A percentile compares a stretch with the other conserved stretches of the same genome.
Conservation (phyloP, 2,113 vertebrate genomes). For the Pachycephala philippinensis region DNA sequence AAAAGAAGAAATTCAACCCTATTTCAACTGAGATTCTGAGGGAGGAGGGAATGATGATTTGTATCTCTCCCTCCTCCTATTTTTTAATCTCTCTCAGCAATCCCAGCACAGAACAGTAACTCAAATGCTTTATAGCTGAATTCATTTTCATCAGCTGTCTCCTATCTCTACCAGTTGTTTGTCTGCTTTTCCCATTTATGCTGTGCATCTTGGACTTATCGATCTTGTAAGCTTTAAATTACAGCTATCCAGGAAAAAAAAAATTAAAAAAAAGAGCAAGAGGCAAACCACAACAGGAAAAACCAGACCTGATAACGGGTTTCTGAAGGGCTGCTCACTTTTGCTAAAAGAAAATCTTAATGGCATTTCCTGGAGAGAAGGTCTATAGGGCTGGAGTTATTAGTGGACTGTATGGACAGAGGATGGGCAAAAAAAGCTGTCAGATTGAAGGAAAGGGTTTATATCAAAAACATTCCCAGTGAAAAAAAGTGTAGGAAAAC, state of each 20-base stretch:
- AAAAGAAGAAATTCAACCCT: background rate
- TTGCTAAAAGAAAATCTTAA: background rate
- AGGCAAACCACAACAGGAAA: background rate
- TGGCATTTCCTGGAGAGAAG: background rate
- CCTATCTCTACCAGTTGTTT: slow-evolving; percentile 23
- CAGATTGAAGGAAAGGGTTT: background rate
- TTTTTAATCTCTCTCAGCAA: background rate
- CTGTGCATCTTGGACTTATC: background rate
- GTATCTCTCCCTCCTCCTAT: background rate
- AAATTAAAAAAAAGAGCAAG: background rate
- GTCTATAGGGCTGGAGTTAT: background rate
- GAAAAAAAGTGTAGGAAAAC: background rate
- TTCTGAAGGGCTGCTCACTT: background rate
- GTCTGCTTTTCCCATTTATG: slow-evolving; percentile 3
- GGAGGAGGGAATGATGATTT: background rate
- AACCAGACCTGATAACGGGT: background rate
- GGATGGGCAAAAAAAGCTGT: background rate
- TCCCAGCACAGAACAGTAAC: background rate
- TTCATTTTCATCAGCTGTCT: slow-evolving; percentile 22
- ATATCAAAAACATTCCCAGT: background rate
- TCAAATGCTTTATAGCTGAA: background rate
- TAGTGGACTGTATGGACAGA: background rate
- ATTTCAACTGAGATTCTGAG: background rate
- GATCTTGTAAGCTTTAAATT: slow-evolving; percentile 44
- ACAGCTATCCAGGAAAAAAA: background rate